Base-by-base conservation (phyloP, 2,797 vertebrate genomes). In the Varecia variegata region DNA sequence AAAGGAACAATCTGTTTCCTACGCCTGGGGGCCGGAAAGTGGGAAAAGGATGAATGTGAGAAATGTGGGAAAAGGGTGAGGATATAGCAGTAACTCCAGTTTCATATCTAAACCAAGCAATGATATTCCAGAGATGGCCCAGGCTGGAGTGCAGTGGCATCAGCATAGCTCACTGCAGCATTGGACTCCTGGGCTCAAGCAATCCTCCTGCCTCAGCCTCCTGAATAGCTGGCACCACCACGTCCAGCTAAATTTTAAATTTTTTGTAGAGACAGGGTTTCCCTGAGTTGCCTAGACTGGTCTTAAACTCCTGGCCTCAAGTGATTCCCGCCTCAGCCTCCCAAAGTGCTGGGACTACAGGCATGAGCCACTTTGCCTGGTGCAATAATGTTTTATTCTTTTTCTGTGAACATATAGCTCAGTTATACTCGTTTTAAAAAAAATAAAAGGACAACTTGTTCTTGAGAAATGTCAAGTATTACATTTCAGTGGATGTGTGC, bases 391-490 rank as follows among this genome's bases (percentile, higher is more conserved):
- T 54, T 97, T 96, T 87, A 76, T 93, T 97, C 65, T 47, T 93
- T 91, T 97, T 82, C 50, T 32, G 86, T 81, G 68, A 92, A 90
- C 62, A 77, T 58, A 96, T 15, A 97, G 83, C 80, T 97, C 84
- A 94, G 96, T 91, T 95, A 96, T 70, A 82, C 67, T 94, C 30
- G 0, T 76, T 81, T 90, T 13, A 65, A 88, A 90, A 90, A 90
- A 45, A 91, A 68, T 73, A 94, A 84, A 60, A 45, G 7, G 84
- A 95, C 70, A 92, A 85, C 80, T 21, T 58, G 50, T 85, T 92
- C 73, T 93, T 0, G 20, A 97, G 97, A 97, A 98, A 98, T 96
- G 95, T 97, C 96, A 98, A 97, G 89, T 86, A 93, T 88, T 93
- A 90, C 96, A 95, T 96, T 96, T 97, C 73, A 23, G 86, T 14